Conservation (phyloP, 2,888 invertebrate species). For the Drosophila neotestacea region DNA sequence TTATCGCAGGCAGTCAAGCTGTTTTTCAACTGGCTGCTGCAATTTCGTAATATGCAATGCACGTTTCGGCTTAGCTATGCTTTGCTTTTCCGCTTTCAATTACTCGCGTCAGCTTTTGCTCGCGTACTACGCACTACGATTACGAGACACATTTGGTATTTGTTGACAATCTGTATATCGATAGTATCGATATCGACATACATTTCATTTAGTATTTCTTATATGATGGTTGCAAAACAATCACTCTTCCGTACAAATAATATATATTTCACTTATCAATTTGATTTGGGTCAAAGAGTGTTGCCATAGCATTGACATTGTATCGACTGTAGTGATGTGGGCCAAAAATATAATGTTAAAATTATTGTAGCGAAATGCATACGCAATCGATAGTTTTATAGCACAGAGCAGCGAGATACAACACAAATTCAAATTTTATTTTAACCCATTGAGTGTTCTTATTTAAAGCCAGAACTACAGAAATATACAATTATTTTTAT, state of each 20-base stretch:
- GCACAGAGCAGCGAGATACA: neutral
- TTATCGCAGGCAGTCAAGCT: slow-evolving; percentile 37
- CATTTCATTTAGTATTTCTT: neutral
- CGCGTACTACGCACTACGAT: slow-evolving; percentile 61
- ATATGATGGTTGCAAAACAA: neutral
- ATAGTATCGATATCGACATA: slow-evolving; percentile 8
- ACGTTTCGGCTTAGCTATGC: slow-evolving; percentile 55
- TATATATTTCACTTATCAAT: neutral
- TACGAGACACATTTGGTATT: slow-evolving; percentile 39
- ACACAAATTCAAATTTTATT: neutral
- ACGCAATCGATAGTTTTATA: neutral
- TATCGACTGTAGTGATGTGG: neutral
- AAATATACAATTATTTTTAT: no score
- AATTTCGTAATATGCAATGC: slow-evolving; percentile 67
- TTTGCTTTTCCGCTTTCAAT: slow-evolving; percentile 55
- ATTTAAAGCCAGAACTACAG: no score
- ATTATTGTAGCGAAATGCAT: neutral
- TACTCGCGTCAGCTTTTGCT: slow-evolving; percentile 56
- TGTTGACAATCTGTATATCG: slow-evolving; percentile 38
- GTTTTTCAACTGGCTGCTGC: slow-evolving; percentile 46
- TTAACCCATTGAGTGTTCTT: no score
- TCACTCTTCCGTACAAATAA: neutral
- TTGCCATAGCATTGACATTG: neutral
- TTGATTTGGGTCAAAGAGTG: neutral
- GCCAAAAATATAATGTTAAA: neutral